Evolutionary conservation across 2,888 invertebrate genomes (phyloP).

Genomic region (Scaptomyza cyrtandrae): DNA sequence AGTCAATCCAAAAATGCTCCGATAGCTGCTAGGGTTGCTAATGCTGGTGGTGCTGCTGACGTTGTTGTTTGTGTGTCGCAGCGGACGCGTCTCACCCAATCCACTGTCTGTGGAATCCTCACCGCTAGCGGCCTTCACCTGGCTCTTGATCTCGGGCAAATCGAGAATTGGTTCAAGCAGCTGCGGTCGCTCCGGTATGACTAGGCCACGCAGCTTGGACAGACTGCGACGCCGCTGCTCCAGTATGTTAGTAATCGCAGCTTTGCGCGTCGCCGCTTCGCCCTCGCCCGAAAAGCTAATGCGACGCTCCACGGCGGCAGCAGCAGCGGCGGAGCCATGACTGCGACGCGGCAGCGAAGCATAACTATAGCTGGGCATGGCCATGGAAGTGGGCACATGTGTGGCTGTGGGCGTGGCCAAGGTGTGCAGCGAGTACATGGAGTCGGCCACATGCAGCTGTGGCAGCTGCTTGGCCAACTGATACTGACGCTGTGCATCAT

Average conservation of each 20-base stretch:
- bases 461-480: constrained; percentile 81
- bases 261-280: constrained; percentile 86
- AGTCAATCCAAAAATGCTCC: constrained; percentile 63
- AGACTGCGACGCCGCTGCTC: constrained; percentile 93
- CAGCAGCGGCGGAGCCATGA: constrained; percentile 61
- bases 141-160: constrained; percentile 93
- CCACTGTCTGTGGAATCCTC: constrained; percentile 81
- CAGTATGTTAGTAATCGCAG: constrained; percentile 90
- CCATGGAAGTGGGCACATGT: constrained; percentile 37
- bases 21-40: constrained; percentile 59
- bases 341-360: constrained; percentile 61
- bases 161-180: constrained; percentile 88
- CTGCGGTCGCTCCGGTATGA: constrained; percentile 91
- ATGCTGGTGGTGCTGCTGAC: background rate
- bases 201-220: constrained; percentile 93
- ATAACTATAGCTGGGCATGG: constrained; percentile 62
- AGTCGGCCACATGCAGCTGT: constrained; percentile 80
- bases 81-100: constrained; percentile 67
- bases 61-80: constrained; percentile 16
- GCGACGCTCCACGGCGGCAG: constrained; percentile 83
- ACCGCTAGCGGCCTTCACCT: constrained; percentile 84
- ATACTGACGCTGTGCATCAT: constrained; percentile 81
- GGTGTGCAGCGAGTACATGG: constrained; percentile 83
- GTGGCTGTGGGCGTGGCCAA: constrained; percentile 66
- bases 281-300: constrained; percentile 79